phyloP scores from a whole-genome alignment of 1,140 invertebrate genomes.

The Ceratoteleas bidentatus region DNA sequence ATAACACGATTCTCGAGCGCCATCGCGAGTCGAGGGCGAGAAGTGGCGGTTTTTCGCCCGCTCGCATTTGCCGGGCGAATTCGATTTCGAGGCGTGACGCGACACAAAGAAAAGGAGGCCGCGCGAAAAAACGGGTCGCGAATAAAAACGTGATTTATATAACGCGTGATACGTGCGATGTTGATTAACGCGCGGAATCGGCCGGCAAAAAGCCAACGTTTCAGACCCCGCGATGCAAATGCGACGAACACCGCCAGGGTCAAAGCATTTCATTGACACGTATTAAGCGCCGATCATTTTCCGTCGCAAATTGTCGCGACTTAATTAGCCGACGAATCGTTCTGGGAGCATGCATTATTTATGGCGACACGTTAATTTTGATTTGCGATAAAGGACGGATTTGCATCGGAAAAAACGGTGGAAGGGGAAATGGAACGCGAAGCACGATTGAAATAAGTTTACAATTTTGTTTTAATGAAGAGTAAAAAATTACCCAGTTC shows the following conservation, averaged over 20 bases:
- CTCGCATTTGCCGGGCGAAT: conserved; percentile 22
- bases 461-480: no score
- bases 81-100: conserved; percentile 36
- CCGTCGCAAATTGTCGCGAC: conserved; percentile 10
- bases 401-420: background rate
- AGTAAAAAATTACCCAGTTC: no score
- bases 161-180: conserved; percentile 20
- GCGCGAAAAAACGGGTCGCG: conserved; percentile 17
- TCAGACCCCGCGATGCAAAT: conserved; percentile 34
- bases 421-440: no score
- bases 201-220: conserved; percentile 18
- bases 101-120: conserved; percentile 35
- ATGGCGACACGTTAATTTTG: background rate
- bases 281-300: conserved; percentile 33
- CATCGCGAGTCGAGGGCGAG: conserved; percentile 37
- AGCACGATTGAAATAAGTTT: no score
- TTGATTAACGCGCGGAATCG: conserved; percentile 35
- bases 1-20: conserved; percentile 38
- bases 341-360: conserved; percentile 13
- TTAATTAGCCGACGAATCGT: conserved; percentile 29
- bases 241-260: conserved; percentile 11
- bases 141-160: conserved; percentile 39
- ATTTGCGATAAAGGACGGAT: background rate
- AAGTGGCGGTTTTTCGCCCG: conserved; percentile 30
- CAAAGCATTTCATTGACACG: conserved; percentile 32